Evolutionary conservation across 2,888 invertebrate genomes (phyloP), one percentile per base, ranked within the genome.

Genomic region (Andrena bucephala): DNA sequence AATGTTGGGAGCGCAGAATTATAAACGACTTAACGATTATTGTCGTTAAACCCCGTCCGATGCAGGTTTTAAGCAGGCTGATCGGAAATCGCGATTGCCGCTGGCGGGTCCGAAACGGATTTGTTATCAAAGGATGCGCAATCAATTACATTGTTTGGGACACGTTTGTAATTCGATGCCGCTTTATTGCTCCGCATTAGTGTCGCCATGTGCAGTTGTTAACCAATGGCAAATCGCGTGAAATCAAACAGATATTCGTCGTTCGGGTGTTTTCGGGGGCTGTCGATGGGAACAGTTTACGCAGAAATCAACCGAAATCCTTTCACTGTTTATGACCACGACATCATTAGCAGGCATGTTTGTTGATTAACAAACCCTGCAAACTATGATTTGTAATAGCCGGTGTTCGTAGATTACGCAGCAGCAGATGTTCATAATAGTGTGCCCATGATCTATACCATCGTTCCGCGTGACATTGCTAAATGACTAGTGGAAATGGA

Each of bases 161-260:
- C 72, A 66, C 74, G 81, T 70, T 80, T 71, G 74, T 62, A 75
- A 82, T 65, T 66, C 68, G 74, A 80, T 48, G 73, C 42, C 50
- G 54, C 29, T 63, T 79, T 74, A 74, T 65, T 65, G 80, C 33
- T 65, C 50, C 54, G 70, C 74, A 52, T 75, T 79, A 79, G 67
- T 70, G 66, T 67, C 67, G 66, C 54, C 10, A 20, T 42, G 66
- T 50, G 74, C 69, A 80, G 74, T 71, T 42, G 42, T 42, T 75
- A 75, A 80, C 60, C 82, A 81, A 70, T 67, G 67, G 81, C 81
- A 75, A 74, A 82, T 82, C 70, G 59, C 31, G 7, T n/a, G 69
- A 74, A 80, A 80, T 82, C 75, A 82, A 82, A 82, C 81, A 80
- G 70, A 80, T 80, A 80, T 82, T 70, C 36, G 68, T 80, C 74